Evolutionary conservation across 1,140 invertebrate genomes (phyloP), one percentile per base, ranked within the genome.

Genomic region (Drosophila lini): DNA sequence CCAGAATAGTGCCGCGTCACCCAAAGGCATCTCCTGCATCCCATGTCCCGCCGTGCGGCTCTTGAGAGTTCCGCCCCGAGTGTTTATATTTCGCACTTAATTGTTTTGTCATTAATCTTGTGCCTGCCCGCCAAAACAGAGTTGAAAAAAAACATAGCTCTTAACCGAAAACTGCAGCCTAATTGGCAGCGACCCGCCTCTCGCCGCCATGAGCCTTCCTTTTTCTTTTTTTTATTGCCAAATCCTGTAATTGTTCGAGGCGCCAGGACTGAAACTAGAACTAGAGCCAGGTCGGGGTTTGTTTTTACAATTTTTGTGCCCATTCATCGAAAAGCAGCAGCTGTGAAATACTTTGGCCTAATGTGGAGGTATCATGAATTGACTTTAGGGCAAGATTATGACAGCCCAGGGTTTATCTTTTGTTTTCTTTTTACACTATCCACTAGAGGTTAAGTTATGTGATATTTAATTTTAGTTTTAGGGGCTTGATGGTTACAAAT

Each of bases 11-110:
- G 74, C 74, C 74, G 41, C 55, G 74, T 77, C 74, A 77, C 50
- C 38, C 16, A 60, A 60, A 25, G 28, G 11, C 53, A 48, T 42
- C 50, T 53, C 34, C 19, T 38, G 34, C 36, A 15, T 16, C 32
- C 34, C 53, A 75, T 28, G 25, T 68, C 55, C 62, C 62, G 62
- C n/a, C 34, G 61, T 16, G 62, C 31, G 47, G 34, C 44, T 28
- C 48, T 65, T 28, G 28, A 48, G 73, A 55, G 60, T 53, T 70
- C 55, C 59, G 56, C 59, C 36, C 56, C 59, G 62, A 68, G 74
- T 90, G 83, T 90, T 90, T 90, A 90, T 89, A 90, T 90, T 90
- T 90, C 83, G 88, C 88, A 90, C 88, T 91, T 90, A 90, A 90
- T 90, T 90, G 88, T 90, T 90, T 90, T 90, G 82, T 85, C 85